Evolutionary conservation across 2,888 invertebrate species (phyloP), one percentile per base, ranked within the genome.

Genomic region (Altica lythri): DNA sequence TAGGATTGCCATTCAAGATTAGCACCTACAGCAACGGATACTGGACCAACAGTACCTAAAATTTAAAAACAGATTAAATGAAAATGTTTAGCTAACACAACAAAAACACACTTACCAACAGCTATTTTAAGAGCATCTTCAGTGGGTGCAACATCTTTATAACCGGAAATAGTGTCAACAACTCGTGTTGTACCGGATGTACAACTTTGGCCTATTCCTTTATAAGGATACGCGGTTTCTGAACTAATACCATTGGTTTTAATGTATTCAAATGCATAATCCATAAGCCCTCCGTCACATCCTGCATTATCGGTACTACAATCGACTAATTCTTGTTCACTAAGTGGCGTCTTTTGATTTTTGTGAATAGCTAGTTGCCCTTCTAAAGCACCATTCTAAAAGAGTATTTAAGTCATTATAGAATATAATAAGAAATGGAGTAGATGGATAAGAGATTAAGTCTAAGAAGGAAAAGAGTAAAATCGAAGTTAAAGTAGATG

Each of bases 331-430:
- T 93, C 91, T 78, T 93, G 92, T 77, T 57, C 60, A 35, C 92
- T 93, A n/a, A 95, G 82, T 1, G 92, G 90, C 18, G 90, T 82
- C 52, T 94, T 79, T 61, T 80, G 80, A n/a, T 88, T 88, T 9
- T 81, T 80, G 76, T 86, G 85, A 62, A 92, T 85, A 82, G 84
- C 93, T 76, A 93, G 89, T 76, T 93, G 93, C 1, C 88, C 93
- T 79, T 94, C 94, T 9, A 95, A 77, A 0, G 92, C 78, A 12
- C 94, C 96, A 45, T 94, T 95, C 86, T 92, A 73, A 37, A 44
- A 53, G 6, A 42, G 10, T 12, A 22, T 12, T 16, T 40, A 17
- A 18, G 19, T 14, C n/a, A 17, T 17, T 17, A 19, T 13, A n/a
- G n/a, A n/a, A n/a, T n/a, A n/a, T n/a, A n/a, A n/a, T n/a, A n/a